Evolutionary conservation across 2,797 vertebrate genomes (phyloP), one percentile per base, ranked within the genome.

Genomic region (Orestias chungarensis): DNA sequence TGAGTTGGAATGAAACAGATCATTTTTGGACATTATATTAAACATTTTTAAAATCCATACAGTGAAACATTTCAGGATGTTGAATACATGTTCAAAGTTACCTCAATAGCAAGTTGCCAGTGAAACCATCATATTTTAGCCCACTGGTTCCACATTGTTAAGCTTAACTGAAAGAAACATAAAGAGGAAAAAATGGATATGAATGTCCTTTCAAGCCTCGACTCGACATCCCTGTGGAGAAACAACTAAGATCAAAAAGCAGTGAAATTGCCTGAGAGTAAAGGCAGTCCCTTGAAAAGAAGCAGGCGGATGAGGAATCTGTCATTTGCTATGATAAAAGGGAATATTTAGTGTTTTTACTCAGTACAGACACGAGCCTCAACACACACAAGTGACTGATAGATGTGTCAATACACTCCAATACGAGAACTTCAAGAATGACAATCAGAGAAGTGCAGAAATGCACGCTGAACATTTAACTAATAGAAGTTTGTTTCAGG

Each of bases 251-350:
- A 91, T 91, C 87, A 89, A 87, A 88, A 82, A 76, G 83, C 80
- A 73, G 4, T 17, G 74, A 84, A 86, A 89, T 86, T 89, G 70
- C 78, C 82, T 87, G 80, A 75, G 83, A 89, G 88, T 87, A 76
- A 84, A 88, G 78, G 78, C 81, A 66, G 85, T 71, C 79, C 68
- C 82, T 86, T 81, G 82, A 85, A 88, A 70, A 84, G 73, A 83
- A 43, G 73, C 73, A 29, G 68, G 52, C n/a, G 17, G 69, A 85
- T 78, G 70, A 85, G 80, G 81, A 90, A 74, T 81, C 81, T 87
- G 86, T 80, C 85, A 82, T 86, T 84, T 83, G 49, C 64, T 73
- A 77, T 85, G 81, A 91, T 87, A 85, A 90, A 90, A 87, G 80
- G 31, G 82, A 90, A 88, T 88, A 87, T 82, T 85, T 78, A 70